Evolutionary conservation across 2,113 vertebrate genomes (phyloP).

Genomic region (Cariama cristata): DNA sequence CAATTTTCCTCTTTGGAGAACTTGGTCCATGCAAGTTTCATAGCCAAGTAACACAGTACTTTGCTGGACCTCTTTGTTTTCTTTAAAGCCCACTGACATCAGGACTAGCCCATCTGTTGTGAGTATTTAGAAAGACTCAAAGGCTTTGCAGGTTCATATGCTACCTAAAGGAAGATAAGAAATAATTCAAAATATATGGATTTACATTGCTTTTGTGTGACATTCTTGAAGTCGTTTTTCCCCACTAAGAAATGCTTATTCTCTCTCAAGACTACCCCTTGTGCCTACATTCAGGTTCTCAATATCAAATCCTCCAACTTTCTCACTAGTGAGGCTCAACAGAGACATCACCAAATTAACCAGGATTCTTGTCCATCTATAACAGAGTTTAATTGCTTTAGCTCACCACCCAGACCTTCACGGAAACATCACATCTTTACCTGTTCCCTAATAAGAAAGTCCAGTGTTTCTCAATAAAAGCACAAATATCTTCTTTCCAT

Average conservation of each 20-base stretch:
- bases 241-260: neutral
- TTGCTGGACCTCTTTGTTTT: neutral
- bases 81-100: neutral
- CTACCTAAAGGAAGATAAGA: neutral
- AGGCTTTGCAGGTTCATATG: neutral
- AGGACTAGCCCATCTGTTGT: neutral
- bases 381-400: neutral
- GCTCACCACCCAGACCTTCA: neutral
- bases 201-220: neutral
- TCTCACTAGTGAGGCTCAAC: neutral
- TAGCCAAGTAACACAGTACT: neutral
- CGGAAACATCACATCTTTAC: conserved; percentile 62
- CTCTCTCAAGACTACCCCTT: neutral
- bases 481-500: conserved; percentile 99
- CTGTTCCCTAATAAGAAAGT: conserved; percentile 92
- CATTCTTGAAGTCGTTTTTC: neutral
- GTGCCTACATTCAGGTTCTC: neutral
- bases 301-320: neutral
- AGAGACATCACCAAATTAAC: neutral
- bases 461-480: conserved; percentile 98
- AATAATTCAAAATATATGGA: neutral
- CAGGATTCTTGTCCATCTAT: neutral
- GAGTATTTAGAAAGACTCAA: neutral
- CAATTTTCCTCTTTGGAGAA: neutral
- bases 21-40: neutral